Evolutionary conservation across 2,797 vertebrate species (phyloP).

Genomic region (Furcifer pardalis): DNA sequence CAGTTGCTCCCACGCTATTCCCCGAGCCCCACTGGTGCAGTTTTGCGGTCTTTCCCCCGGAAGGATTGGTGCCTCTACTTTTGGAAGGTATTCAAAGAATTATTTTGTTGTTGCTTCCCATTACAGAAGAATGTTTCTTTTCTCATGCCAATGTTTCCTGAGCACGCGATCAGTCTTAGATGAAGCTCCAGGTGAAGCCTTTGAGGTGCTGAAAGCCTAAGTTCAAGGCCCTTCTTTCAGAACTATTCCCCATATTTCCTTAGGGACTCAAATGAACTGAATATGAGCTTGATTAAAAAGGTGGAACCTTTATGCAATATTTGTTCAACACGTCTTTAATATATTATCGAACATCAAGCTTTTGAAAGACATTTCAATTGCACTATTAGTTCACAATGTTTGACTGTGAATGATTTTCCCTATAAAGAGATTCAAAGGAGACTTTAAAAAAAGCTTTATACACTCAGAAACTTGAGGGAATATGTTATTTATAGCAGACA

Average conservation of each 20-base stretch:
- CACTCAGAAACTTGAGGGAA: neutral
- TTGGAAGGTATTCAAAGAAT: conserved; percentile 61
- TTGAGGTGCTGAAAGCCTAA: conserved; percentile 50
- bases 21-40: neutral
- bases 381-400: conserved; percentile 26
- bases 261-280: conserved; percentile 42
- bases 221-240: conserved; percentile 28
- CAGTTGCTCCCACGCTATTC: neutral
- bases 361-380: conserved; percentile 51
- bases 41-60: conserved; percentile 31
- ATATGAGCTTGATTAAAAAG: conserved; percentile 30
- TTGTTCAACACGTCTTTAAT: conserved; percentile 49
- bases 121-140: conserved; percentile 66
- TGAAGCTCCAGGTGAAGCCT: conserved; percentile 55
- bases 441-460: conserved; percentile 6
- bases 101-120: conserved; percentile 61
- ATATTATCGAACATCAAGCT: conserved; percentile 34
- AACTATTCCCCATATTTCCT: conserved; percentile 40
- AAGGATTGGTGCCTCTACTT: conserved; percentile 26
- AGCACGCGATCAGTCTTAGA: conserved; percentile 49
- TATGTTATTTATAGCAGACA: neutral
- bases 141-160: conserved; percentile 63
- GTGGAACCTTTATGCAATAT: conserved; percentile 44
- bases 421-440: conserved; percentile 8
- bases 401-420: conserved; percentile 19